Conservation (phyloP, 30 jellyfish, hydroid and myxozoan genomes). For the Rhopilema esculentum region DNA sequence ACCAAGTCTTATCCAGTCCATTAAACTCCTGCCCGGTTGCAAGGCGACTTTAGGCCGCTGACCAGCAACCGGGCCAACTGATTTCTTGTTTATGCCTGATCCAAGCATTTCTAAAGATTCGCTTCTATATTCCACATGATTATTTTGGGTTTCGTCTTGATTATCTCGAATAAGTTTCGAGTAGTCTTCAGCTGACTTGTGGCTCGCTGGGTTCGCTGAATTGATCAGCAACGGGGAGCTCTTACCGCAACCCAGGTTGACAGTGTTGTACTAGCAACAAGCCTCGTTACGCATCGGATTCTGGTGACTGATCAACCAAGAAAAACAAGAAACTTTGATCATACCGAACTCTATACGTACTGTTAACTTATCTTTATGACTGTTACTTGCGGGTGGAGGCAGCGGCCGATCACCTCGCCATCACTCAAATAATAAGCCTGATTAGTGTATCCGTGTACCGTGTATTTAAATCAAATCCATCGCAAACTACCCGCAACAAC, state of each 20-base stretch:
- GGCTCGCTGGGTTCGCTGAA: not conserved
- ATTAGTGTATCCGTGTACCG: too few species aligned
- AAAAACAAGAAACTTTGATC: not conserved
- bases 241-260: conserved; percentile 73
- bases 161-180: not conserved
- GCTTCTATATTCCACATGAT: not conserved
- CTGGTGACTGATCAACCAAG: not conserved
- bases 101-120: conserved; percentile 34
- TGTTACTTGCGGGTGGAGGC: too few species aligned
- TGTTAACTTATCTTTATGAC: too few species aligned
- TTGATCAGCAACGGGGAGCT: conserved; percentile 28
- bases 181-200: not conserved
- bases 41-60: conserved; percentile 86
- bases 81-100: conserved; percentile 4
- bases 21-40: conserved; percentile 90
- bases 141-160: not conserved
- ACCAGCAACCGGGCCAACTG: conserved; percentile 70
- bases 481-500: too few species aligned
- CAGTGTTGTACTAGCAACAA: not conserved
- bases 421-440: too few species aligned
- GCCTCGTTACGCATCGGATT: not conserved
- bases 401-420: too few species aligned
- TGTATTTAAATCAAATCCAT: too few species aligned
- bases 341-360: too few species aligned
- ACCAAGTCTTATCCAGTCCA: conserved; percentile 96